Evolutionary conservation across 2,888 invertebrate genomes (phyloP).

Genomic region (Drosophila koepferae): DNA sequence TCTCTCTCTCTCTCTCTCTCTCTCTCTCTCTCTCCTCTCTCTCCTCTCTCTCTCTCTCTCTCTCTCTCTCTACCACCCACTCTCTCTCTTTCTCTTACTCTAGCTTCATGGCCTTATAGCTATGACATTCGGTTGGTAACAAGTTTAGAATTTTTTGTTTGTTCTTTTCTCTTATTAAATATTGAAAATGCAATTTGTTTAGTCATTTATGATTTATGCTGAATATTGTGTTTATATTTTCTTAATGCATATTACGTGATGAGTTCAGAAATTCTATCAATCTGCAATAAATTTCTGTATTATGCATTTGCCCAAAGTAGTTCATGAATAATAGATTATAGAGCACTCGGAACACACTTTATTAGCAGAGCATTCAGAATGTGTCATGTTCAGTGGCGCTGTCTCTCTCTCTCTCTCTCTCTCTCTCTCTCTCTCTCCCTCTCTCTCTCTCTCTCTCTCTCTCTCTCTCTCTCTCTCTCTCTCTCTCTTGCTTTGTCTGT

Average conservation of each 20-base stretch:
- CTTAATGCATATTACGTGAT: background rate
- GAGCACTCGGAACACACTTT: too few species aligned
- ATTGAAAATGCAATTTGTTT: background rate
- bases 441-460: background rate
- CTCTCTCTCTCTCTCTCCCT: background rate
- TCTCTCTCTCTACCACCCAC: background rate
- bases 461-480: background rate
- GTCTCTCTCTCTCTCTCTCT: background rate
- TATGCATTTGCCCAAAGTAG: too few species aligned
- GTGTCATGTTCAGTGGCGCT: background rate
- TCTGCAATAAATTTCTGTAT: background rate
- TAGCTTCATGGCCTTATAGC: background rate
- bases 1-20: background rate
- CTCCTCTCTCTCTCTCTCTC: background rate
- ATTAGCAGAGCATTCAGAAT: conserved; percentile 25
- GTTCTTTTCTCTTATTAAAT: too few species aligned
- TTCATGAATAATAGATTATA: background rate
- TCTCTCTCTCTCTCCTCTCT: background rate
- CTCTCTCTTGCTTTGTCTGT: background rate
- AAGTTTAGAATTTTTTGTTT: background rate
- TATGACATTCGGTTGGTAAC: background rate
- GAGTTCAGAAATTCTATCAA: background rate
- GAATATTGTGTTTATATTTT: background rate
- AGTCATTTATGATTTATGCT: background rate
- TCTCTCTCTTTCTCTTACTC: conserved; percentile 1